Evolutionary conservation across 2,113 vertebrate genomes (phyloP).

Genomic region (Verasper variegatus): DNA sequence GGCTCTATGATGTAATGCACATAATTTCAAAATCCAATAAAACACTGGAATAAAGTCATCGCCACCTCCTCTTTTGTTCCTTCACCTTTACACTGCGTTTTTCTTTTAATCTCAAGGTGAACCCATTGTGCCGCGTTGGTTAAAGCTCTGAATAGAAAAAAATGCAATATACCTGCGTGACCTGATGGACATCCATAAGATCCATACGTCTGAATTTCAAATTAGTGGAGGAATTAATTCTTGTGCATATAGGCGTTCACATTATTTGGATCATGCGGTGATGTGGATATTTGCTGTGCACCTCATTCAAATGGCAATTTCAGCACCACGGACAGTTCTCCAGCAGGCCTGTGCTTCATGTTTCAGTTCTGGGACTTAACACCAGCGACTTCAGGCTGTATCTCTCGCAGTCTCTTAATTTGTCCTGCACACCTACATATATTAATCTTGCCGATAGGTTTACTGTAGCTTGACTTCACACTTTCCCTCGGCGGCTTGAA

Average conservation of each 20-base stretch:
- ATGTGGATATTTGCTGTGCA: not conserved
- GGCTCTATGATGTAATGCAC: not conserved
- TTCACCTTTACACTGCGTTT: not conserved
- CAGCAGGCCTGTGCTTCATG: not conserved
- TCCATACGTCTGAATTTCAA: constrained; percentile 9
- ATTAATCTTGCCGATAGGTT: no score
- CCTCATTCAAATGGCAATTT: constrained; percentile 3
- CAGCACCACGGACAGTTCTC: constrained; percentile 68
- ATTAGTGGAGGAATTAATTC: not conserved
- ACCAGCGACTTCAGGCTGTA: not conserved
- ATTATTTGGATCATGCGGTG: not conserved
- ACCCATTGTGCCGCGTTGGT: not conserved
- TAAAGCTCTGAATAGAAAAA: not conserved
- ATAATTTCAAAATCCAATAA: constrained; percentile 29
- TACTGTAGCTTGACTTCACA: constrained; percentile 3
- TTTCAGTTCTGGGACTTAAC: no score
- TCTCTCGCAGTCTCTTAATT: not conserved
- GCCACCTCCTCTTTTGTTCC: not conserved
- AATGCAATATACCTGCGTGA: constrained; percentile 7
- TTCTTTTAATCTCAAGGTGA: no score
- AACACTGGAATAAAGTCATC: not conserved
- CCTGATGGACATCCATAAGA: constrained; percentile 2
- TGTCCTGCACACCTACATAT: not conserved
- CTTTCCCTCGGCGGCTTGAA: not conserved
- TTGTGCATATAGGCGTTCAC: not conserved